Base-by-base conservation (phyloP, 2,888 invertebrate genomes). In the Ferdinandea cuprea region DNA sequence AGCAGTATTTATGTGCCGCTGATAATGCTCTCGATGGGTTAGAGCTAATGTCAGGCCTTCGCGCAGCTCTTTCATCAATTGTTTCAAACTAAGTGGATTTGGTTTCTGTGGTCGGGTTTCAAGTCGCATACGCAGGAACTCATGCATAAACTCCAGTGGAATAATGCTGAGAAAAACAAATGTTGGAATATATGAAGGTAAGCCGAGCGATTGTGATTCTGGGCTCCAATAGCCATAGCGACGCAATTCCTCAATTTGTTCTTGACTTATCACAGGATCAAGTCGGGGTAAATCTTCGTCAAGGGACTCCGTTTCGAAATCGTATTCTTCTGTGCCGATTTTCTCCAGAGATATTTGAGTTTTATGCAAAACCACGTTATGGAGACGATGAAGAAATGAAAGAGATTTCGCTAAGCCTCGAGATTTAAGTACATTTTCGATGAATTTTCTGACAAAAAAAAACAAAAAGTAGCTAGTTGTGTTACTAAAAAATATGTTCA, bases 141-240 rank as follows among this genome's bases (percentile, higher is more conserved):
- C 98, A 88, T 98, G 96, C 83, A 97, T 95, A n/a, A 98, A 94
- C 90, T 98, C 97, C 88, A 99, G 91, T 21, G 97, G 96, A 61
- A 98, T 94, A 59, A 95, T 94, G 77, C 96, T 94, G 13, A 98
- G 93, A 90, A 98, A 96, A 63, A 98, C 92, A 91, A 97, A 98
- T 80, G 95, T 94, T 35, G 95, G 94, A 86, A 95, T 93, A 91
- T 97, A 97, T 1, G 96, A 96, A 0, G 98, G 98, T 85, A 98
- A 92, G 77, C 94, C 93, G 91, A 98, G 93, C n/a, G 94, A 92
- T 77, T 92, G 91, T 63, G 95, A 94, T 91, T 97, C 96, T 8
- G 93, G 92, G 77, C 96, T 95, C 95, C 95, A 96, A 87, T 93
- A 93, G 0, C 97, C 96, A 89, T 94, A 96, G 40, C 90, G 89